These are phyloP conservation scores for Conus ventricosus DNA, from an alignment of 1,140 invertebrate species.

Conservation along the genomic window DNA sequence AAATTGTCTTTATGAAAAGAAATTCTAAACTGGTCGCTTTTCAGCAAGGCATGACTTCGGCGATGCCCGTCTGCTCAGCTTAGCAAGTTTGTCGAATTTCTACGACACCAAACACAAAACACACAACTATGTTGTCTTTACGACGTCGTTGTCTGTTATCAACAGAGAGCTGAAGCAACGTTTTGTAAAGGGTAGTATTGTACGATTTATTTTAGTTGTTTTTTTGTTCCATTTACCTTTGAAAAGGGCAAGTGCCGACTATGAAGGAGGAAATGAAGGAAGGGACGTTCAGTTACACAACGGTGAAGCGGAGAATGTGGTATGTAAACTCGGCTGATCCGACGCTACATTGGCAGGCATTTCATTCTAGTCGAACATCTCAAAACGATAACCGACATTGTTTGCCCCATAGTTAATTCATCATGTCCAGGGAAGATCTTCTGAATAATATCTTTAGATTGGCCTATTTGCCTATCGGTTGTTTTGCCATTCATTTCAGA, in stretches of 20 bases:
- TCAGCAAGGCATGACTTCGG: neutral
- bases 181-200: slow-evolving; percentile 10
- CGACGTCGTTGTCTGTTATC: neutral
- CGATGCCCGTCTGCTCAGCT: neutral
- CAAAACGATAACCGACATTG: no score
- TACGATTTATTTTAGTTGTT: neutral
- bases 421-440: no score
- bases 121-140: neutral
- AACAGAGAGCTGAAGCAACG: slow-evolving; percentile 17
- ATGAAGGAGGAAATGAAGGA: neutral
- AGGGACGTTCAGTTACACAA: neutral
- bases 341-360: no score
- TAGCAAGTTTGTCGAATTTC: neutral
- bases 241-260: neutral
- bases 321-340: no score
- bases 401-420: no score
- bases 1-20: neutral
- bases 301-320: no score
- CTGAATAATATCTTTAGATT: no score
- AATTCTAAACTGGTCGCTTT: neutral
- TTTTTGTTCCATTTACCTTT: neutral
- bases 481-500: no score
- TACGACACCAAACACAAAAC: neutral
- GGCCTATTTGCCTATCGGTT: no score
- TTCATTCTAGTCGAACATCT: no score